Conservation (phyloP, 2,797 vertebrate genomes). For the Acridotheres tristis region DNA sequence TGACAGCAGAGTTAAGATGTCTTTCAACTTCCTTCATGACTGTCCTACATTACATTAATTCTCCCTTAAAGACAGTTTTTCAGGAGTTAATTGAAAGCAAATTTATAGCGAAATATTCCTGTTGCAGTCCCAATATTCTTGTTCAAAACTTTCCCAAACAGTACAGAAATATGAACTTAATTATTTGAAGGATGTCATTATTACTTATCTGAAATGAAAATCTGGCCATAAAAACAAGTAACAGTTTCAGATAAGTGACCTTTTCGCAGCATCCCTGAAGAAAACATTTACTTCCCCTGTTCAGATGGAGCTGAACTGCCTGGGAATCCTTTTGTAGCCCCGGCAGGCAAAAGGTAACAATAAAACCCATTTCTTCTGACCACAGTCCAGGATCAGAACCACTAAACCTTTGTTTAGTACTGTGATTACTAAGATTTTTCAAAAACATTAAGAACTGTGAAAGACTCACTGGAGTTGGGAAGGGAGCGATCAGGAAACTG, state of each 20-base stretch:
- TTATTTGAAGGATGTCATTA: not conserved
- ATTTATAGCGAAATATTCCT: not conserved
- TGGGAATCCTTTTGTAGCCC: not conserved
- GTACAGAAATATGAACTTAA: not conserved
- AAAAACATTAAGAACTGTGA: not conserved
- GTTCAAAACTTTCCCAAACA: not conserved
- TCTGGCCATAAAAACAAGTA: not conserved
- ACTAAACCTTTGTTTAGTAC: not conserved
- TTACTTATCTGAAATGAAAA: not conserved
- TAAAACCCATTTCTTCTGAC: not conserved
- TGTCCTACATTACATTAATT: not conserved
- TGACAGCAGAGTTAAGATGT: not conserved
- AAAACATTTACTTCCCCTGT: not conserved
- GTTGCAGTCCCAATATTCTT: not conserved
- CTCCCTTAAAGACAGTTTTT: not conserved
- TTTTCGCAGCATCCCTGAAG: not conserved
- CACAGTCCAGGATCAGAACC: not conserved
- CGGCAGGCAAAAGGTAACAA: not conserved
- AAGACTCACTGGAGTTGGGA: not conserved
- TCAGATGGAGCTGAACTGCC: not conserved
- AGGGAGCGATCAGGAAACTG: not conserved
- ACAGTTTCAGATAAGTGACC: not conserved
- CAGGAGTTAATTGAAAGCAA: not conserved
- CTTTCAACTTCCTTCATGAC: not conserved
- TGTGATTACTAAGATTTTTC: not conserved